Percentiles rank a stretch among this genome's conserved stretches.
Conservation (phyloP, 2,113 vertebrate species). For the Coryphaenoides rupestris region DNA sequence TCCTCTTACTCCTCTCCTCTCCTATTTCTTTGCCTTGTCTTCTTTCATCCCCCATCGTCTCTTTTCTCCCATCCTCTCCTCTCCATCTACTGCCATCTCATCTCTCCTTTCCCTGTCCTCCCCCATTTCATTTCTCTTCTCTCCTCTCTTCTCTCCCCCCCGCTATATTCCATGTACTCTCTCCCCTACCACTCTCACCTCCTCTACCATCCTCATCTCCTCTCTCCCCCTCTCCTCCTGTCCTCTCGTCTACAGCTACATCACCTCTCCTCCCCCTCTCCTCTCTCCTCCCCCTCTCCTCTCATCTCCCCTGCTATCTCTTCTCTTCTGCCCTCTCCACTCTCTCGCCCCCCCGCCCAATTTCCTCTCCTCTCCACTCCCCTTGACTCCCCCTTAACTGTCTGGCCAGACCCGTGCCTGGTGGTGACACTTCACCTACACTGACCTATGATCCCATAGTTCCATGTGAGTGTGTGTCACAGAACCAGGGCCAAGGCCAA, state of each 20-base stretch:
- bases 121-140: too few species aligned
- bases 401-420: conserved; percentile 56
- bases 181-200: not conserved
- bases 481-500: conserved; percentile 58
- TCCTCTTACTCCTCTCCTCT: conserved; percentile 26
- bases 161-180: too few species aligned
- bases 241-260: not conserved
- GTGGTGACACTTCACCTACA: conserved; percentile 62
- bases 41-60: conserved; percentile 10
- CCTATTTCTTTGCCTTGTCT: conserved; percentile 39
- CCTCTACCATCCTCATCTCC: not conserved
- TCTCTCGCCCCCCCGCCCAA: not conserved
- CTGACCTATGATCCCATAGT: conserved; percentile 39
- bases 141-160: too few species aligned
- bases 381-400: conserved; percentile 40
- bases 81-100: too few species aligned
- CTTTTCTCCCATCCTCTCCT: conserved; percentile 17
- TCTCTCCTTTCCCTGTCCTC: too few species aligned
- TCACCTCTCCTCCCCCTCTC: not conserved
- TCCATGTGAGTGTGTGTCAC: conserved; percentile 16
- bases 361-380: conserved; percentile 7
- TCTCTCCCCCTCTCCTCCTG: not conserved
- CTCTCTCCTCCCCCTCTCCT: not conserved
- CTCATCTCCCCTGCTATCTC: not conserved
- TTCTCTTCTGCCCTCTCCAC: not conserved